phyloP scores from a whole-genome alignment of 1,140 invertebrate species.

The Lasioglossum baleicum region DNA sequence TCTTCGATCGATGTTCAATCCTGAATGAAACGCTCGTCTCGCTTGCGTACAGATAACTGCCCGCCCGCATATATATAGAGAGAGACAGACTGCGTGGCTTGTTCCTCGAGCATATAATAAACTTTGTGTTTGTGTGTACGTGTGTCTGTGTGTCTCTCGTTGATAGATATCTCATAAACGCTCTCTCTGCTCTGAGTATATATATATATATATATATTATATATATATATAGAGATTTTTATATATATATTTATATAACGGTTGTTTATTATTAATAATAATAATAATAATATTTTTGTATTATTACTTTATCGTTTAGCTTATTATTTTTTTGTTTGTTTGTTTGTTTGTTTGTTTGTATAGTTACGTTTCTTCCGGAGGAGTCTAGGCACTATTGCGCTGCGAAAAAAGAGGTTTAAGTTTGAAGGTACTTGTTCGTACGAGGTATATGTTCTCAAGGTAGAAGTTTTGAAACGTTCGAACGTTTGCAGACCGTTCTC shows the following conservation, averaged over 20 bases:
- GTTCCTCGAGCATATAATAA: neutral
- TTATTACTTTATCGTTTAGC: constrained; percentile 8
- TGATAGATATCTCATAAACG: constrained; percentile 18
- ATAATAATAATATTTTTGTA: constrained; percentile 27
- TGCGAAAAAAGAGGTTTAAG: constrained; percentile 74
- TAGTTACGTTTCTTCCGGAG: constrained; percentile 52
- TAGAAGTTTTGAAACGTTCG: constrained; percentile 63
- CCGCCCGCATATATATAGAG: neutral
- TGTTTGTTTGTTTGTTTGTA: constrained; percentile 40
- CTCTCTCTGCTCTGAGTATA: constrained; percentile 35
- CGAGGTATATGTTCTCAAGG: constrained; percentile 78
- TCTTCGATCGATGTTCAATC: no score
- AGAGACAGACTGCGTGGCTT: neutral
- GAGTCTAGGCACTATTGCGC: constrained; percentile 78
- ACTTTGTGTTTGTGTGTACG: neutral
- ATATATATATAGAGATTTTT: constrained; percentile 26
- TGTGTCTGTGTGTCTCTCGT: no score
- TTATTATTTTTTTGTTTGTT: neutral
- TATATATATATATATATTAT: constrained; percentile 31
- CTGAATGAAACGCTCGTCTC: no score
- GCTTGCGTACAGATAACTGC: no score
- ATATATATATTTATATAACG: constrained; percentile 51
- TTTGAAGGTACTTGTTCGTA: constrained; percentile 79
- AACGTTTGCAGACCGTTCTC: no score
- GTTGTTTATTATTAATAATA: constrained; percentile 33